These are phyloP conservation scores for Sorex maritimensis DNA, from an alignment of 2,797 vertebrate species.

Conservation along the genomic window DNA sequence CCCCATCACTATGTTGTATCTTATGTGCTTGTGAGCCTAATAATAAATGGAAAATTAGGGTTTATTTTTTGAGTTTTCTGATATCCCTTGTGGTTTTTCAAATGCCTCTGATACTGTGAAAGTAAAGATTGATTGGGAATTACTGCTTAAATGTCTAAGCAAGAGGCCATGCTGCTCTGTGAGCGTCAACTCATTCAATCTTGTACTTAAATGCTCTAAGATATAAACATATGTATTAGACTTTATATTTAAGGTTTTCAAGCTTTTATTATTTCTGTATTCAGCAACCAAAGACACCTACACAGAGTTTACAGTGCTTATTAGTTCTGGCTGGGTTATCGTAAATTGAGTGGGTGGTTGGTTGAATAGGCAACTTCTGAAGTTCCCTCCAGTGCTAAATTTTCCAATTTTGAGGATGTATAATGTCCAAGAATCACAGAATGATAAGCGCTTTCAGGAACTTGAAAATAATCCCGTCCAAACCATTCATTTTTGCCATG, in stretches of 20 bases:
- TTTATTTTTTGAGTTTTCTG: conserved; percentile 64
- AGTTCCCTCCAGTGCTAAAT: conserved; percentile 77
- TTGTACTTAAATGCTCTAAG: conserved; percentile 75
- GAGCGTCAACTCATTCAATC: conserved; percentile 58
- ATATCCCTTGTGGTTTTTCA: conserved; percentile 47
- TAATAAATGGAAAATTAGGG: conserved; percentile 55
- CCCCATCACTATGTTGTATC: not conserved
- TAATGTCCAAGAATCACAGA: conserved; percentile 75
- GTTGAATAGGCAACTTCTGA: conserved; percentile 77
- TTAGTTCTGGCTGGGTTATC: conserved; percentile 77
- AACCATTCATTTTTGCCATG: conserved; percentile 18
- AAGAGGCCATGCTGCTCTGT: conserved; percentile 27
- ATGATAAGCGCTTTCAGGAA: conserved; percentile 73
- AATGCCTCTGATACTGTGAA: conserved; percentile 34
- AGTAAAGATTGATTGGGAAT: conserved; percentile 9
- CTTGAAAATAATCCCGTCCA: conserved; percentile 52
- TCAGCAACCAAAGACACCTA: conserved; percentile 77
- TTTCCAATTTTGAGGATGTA: conserved; percentile 80
- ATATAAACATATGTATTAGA: conserved; percentile 61
- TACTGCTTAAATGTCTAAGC: conserved; percentile 67
- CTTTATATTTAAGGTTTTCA: conserved; percentile 76
- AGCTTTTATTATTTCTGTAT: conserved; percentile 79
- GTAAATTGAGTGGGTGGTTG: conserved; percentile 73
- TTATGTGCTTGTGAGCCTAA: conserved; percentile 34
- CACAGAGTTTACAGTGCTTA: conserved; percentile 78